Evolutionary conservation across 2,888 invertebrate genomes (phyloP), one percentile per base, ranked within the genome.

Genomic region (Cyclophora punctaria): DNA sequence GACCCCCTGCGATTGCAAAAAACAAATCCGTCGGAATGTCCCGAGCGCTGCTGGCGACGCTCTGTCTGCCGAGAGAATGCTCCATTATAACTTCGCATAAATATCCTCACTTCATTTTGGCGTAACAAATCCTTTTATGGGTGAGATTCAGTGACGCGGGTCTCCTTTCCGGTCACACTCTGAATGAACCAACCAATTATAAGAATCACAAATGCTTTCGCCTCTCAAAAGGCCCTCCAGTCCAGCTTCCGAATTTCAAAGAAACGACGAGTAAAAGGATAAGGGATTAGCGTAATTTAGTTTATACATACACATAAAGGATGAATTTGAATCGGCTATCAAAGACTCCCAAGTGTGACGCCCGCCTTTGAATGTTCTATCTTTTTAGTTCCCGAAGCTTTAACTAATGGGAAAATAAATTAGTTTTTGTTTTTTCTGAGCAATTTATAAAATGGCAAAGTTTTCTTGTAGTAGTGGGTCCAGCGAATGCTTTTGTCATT

Each of bases 211-310:
- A 68, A 71, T 73, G 69, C 66, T 64, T 66, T 5, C 64, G 69
- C 61, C 64, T 69, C 71, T 75, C 69, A 73, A 77, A 77, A 73
- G 69, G 71, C 70, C 66, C 68, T 73, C 68, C 70, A 77, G 64
- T 69, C 64, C 69, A 67, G 80, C 87, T 87, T 84, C 86, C 84
- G 83, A 82, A 76, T 80, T 83, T 80, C 78, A 82, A 83, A 80
- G 83, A 83, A 84, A 67, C 61, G 51, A 35, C 55, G 41, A 57
- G 53, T 69, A 71, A 71, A 72, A 74, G 75, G 75, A 75, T 76
- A 64, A 66, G 58, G 69, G 82, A 84, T 84, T 78, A 83, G 60
- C 66, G 71, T 76, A 73, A 83, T 83, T 77, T 70, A 72, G 64
- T 73, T 73, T 62, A 72, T 73, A 69, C 57, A 67, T 56, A 63